Evolutionary conservation across 2,888 invertebrate genomes (phyloP), one percentile per base, ranked within the genome.

Genomic region (Tenthredo mesomela): DNA sequence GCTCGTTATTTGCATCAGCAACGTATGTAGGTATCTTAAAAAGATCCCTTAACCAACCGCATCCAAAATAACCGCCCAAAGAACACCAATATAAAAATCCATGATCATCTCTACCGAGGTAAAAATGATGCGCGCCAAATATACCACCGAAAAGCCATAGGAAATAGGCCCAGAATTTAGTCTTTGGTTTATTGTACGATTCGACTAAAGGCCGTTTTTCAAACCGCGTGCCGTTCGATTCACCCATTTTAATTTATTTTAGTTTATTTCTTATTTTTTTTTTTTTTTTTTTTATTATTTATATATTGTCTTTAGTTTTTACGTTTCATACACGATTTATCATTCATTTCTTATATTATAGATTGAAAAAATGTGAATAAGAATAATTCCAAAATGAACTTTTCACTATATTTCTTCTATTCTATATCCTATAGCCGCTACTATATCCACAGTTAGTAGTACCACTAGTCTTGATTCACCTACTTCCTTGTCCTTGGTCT

Each of bases 31-130:
- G 97, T 85, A 99, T 96, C 87, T 96, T 95, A 89, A 97, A 97
- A 1, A 98, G 92, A 92, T 99, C 99, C 9, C 96, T 95, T 0
- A 99, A 89, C 97, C 98, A 98, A 10, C 98, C 98, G 21, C 97
- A 90, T 0, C 98, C 97, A 89, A 96, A 94, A 91, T 97, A 97
- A 4, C 98, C 98, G 0, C 97, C 98, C 25, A 97, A 93, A 0
- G 98, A 97, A 85, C 96, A 96, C 96, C 97, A 97, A 96, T 97
- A 98, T 0, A 98, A 94, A 91, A 99, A 97, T 0, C 98, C 99
- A 89, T 99, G 99, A 33, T 96, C 95, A 93, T 98, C 98, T 85
- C 99, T 95, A 84, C 96, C 95, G 87, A 99, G 94, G 93, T 99
- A 99, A 90, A 99, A 95, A 92, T 98, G 98, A 93, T 99, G 99